Evolutionary conservation across 2,888 invertebrate species (phyloP).

Genomic region (Prosapia bicincta): DNA sequence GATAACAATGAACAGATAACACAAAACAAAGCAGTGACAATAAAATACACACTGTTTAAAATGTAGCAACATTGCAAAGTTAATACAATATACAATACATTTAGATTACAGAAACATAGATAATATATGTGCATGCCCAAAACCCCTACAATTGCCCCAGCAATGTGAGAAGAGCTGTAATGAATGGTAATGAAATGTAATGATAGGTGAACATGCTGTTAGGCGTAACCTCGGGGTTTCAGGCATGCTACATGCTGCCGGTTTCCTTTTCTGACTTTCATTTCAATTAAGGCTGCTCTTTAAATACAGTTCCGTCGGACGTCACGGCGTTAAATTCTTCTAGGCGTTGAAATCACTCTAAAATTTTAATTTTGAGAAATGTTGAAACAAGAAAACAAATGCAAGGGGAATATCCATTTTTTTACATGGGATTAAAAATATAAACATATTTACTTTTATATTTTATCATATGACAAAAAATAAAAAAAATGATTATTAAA

Average conservation of each 20-base stretch:
- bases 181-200: not conserved
- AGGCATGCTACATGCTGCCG: conserved; percentile 14
- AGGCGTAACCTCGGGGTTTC: conserved; percentile 8
- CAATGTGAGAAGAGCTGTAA: not conserved
- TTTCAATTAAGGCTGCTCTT: no score
- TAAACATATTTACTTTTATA: no score
- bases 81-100: not conserved
- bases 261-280: not conserved
- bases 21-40: not conserved
- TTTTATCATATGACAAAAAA: no score
- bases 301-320: no score
- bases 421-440: no score
- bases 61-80: not conserved
- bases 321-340: no score
- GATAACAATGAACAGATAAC: not conserved
- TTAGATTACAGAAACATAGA: not conserved
- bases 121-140: conserved; percentile 3
- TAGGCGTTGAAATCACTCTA: no score
- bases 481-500: no score
- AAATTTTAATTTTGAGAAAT: no score
- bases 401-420: no score
- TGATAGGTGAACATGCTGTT: conserved; percentile 5
- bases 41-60: not conserved
- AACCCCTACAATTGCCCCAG: conserved; percentile 10
- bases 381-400: no score